Base-by-base conservation (phyloP, 2,888 invertebrate genomes). In the Neoitamus cyanurus region DNA sequence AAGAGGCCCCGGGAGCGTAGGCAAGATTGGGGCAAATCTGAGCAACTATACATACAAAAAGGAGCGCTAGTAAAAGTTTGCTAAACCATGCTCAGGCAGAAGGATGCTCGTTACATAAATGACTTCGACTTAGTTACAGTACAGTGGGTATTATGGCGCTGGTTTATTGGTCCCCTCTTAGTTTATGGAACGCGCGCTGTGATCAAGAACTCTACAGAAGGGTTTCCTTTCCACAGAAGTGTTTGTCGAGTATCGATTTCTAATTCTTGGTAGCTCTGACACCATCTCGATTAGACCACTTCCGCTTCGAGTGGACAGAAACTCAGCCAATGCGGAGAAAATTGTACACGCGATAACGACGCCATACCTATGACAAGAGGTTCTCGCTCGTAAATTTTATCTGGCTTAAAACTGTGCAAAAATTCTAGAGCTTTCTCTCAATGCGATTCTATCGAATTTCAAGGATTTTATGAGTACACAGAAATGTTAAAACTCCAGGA, bases 41-140 rank as follows among this genome's bases (percentile, higher is more conserved):
- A 28, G 75, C 25, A 37, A 20, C 13, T 69, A 4, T 42, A n/a
- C 42, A 1, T 1, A 34, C 30, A n/a, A 72, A 30, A 72, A 72
- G 72, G 31, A 72, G 72, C 31, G 31, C 31, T 70, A 2, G 13
- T n/a, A 30, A 72, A 72, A 72, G n/a, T 72, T 75, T 75, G 11
- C 15, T 15, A 36, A 75, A 20, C 42, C 42, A 28, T 37, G 15
- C 48, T 20, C 28, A 15, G 9, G 9, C 11, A 15, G 28, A 46
- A 78, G 48, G 46, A 42, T 46, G 77, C 46, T 78, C 46, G 46
- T 78, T 46, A 78, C 28, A 46, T 78, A 78, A 78, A 46, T 11
- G 46, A 78, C 46, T 78, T 46, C 30, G 30, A 48, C 77, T 78
- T 48, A 28, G 77, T 46, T 42, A 78, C 77, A 46, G 20, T 36